phyloP scores from a whole-genome alignment of 2,113 vertebrate species.

The Fregata magnificens region DNA sequence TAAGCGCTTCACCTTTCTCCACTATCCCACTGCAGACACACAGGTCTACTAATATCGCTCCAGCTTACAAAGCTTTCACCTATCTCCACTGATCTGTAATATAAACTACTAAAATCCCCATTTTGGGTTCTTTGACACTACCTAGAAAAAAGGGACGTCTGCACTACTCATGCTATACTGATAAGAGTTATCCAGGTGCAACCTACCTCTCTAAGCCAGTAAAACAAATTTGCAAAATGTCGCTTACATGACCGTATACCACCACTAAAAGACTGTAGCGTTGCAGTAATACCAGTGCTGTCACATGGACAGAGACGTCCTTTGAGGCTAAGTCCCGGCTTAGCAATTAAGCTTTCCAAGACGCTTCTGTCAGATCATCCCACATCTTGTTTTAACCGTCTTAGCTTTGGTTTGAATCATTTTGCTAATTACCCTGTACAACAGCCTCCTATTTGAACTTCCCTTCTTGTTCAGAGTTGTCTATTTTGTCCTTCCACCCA shows the following conservation, averaged over 20 bases:
- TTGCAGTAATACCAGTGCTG: neutral
- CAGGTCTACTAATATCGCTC: neutral
- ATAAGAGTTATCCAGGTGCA: neutral
- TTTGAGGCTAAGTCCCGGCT: neutral
- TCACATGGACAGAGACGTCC: rapidly evolving
- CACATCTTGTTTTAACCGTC: neutral
- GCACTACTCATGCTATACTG: neutral
- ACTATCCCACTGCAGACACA: neutral
- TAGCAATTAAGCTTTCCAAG: neutral
- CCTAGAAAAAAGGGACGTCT: neutral
- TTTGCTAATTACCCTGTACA: neutral
- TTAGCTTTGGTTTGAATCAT: neutral
- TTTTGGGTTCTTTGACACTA: neutral
- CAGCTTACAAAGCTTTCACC: neutral
- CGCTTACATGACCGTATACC: neutral
- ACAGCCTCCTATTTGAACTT: neutral
- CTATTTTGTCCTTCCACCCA: too few relatives aligned
- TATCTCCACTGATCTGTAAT: neutral
- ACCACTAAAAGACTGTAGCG: neutral
- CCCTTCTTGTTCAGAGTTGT: neutral
- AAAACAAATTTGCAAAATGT: neutral
- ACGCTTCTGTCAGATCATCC: neutral
- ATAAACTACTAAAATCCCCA: neutral
- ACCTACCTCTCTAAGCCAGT: neutral
- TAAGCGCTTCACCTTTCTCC: neutral